phyloP scores from a whole-genome alignment of 2,113 vertebrate genomes.

The Solea senegalensis region DNA sequence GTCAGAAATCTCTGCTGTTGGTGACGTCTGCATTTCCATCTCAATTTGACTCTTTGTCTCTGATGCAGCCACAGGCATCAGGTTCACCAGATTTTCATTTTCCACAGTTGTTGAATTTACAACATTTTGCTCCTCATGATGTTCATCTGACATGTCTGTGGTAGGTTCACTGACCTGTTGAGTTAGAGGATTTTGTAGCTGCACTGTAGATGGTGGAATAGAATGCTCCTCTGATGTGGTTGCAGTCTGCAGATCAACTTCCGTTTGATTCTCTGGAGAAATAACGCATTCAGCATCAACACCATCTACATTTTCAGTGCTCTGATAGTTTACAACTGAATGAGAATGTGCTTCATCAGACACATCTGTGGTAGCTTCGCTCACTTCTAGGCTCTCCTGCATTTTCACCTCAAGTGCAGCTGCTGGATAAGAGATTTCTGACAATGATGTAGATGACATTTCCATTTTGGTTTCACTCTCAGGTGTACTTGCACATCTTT shows the following conservation, averaged over 20 bases:
- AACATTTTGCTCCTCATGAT: background rate
- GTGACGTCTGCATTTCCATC: conserved; percentile 8
- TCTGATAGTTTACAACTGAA: background rate
- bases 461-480: too few species aligned
- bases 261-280: conserved; percentile 16
- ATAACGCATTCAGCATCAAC: conserved; percentile 3
- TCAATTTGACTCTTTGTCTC: background rate
- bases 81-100: conserved; percentile 13
- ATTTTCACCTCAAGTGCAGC: too few species aligned
- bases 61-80: conserved; percentile 11
- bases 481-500: too few species aligned
- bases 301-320: background rate
- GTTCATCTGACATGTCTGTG: background rate
- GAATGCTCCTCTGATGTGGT: conserved; percentile 9
- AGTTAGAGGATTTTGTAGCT: conserved; percentile 4
- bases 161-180: conserved; percentile 10
- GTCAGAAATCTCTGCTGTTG: background rate
- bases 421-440: too few species aligned
- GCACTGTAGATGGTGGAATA: background rate
- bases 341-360: background rate
- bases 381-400: too few species aligned
- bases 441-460: too few species aligned
- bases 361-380: too few species aligned
- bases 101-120: background rate
- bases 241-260: conserved; percentile 14